Base-by-base conservation (phyloP, 2,797 vertebrate species). In the Pachyuromys duprasi region DNA sequence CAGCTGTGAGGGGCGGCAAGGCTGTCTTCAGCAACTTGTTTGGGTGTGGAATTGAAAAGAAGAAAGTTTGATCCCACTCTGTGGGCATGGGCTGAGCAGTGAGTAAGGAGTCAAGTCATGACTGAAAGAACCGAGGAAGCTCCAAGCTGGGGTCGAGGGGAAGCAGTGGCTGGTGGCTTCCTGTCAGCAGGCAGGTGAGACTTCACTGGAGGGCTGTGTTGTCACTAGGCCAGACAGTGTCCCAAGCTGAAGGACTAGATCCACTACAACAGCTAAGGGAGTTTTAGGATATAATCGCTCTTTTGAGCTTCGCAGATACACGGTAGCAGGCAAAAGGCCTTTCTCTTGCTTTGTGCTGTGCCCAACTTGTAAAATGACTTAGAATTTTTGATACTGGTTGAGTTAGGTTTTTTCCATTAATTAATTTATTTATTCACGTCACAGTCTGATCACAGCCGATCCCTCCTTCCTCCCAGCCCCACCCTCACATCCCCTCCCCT, bases 51-150 rank as follows among this genome's bases (percentile, higher is more conserved):
- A 97, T 92, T 92, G 90, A 97, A 97, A 97, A 98, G 97, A 98
- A 98, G 98, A 98, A 98, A 98, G 97, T 98, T 98, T 98, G 98
- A 98, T 98, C 98, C 98, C 98, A 97, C 98, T 98, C 98, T 97
- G 98, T 97, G 98, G 98, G 98, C 98, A 98, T 97, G 97, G 98
- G 97, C 96, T 98, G 97, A 98, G 81, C 95, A 93, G 42, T 92
- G 97, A 97, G 97, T 96, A 81, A 95, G 96, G 97, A 92, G 96
- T 96, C 94, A 87, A 94, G 93, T 97, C 86, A 2, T 97, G 98
- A 96, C 83, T 49, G 36, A 26, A 57, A 78, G 80, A 95, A 95
- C 74, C 74, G 91, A 95, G 95, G 76, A 93, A 67, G 96, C 45
- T 8, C 69, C 2, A 80, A 95, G 98, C 55, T 95, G 90, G 93